Percentiles rank a stretch among this genome's conserved stretches.
Conservation (phyloP, 2,888 invertebrate genomes). For the Eilema caniola region DNA sequence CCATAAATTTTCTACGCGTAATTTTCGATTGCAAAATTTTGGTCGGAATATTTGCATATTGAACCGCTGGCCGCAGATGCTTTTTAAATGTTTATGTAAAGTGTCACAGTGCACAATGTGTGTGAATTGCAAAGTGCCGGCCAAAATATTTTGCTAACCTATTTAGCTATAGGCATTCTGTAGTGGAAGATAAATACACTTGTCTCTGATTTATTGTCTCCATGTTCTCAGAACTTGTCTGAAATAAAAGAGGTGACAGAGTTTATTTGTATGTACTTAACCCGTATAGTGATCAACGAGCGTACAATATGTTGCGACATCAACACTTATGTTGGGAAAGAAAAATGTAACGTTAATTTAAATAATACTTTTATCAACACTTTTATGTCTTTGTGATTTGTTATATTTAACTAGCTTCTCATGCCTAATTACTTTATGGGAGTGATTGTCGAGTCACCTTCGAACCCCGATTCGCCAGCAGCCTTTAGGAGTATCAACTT, state of each 20-base stretch:
- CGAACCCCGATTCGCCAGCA: too few relatives aligned
- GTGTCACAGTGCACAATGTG: slow-evolving; percentile 37
- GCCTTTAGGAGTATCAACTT: too few relatives aligned
- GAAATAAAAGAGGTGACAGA: slow-evolving; percentile 17
- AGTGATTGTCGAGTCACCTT: too few relatives aligned
- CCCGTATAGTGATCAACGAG: background rate
- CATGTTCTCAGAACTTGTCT: slow-evolving; percentile 18
- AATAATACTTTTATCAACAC: background rate
- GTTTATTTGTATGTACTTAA: slow-evolving; percentile 21
- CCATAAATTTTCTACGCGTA: slow-evolving; percentile 82
- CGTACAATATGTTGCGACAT: background rate
- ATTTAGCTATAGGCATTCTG: slow-evolving; percentile 29
- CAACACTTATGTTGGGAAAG: background rate
- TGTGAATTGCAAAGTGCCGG: slow-evolving; percentile 23
- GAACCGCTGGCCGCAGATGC: slow-evolving; percentile 57
- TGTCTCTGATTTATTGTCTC: slow-evolving; percentile 26
- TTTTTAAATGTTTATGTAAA: slow-evolving; percentile 44
- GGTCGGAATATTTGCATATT: slow-evolving; percentile 70
- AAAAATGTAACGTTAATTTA: background rate
- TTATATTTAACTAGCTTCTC: too few relatives aligned
- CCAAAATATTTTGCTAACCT: slow-evolving; percentile 47
- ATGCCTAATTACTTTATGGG: too few relatives aligned
- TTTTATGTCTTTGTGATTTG: background rate
- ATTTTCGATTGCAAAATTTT: slow-evolving; percentile 76
- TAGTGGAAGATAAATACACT: slow-evolving; percentile 42